Evolutionary conservation across 2,113 vertebrate genomes (phyloP), one percentile per base, ranked within the genome.

Genomic region (Melanotaenia duboulayi): DNA sequence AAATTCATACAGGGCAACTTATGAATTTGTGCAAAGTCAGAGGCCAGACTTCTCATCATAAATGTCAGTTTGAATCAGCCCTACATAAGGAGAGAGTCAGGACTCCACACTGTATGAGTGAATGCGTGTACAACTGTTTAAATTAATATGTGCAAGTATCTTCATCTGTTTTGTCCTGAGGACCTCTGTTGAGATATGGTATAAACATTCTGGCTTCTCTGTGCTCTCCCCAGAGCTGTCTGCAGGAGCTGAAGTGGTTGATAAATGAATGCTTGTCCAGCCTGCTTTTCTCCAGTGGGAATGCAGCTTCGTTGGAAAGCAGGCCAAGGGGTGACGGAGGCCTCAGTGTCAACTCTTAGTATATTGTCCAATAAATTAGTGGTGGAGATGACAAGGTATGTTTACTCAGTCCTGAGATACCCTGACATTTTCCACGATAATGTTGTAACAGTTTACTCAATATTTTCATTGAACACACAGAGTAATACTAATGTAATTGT

Each of bases 241-340:
- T 84, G 81, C 84, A 74, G 62, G 39, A 82, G 42, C 64, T 88
- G 62, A 84, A 91, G 87, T 82, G 83, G 72, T 73, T 91, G 90
- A 92, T 92, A 84, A 89, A 92, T 78, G 82, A 84, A 80, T 65
- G 71, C 76, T 80, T 81, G 78, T 85, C 62, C 75, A 83, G 51
- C 20, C 65, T 80, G 78, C 69, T 83, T 76, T 71, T 24, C 35
- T 54, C 52, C 11, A 64, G 61, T 46, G 57, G 64, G 42, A 83
- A 44, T 25, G 10, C 4, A 13, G 42, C 35, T 66, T n/a, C 65
- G 32, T 37, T 56, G 65, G 63, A 64, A 72, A 50, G 51, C 23
- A 28, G 58, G 22, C 17, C 1, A 24, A 3, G 11, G 8, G 25
- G 25, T 6, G 13, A 28, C 25, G 17, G 16, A 56, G 37, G 32